A percentile compares a stretch with the other conserved stretches of the same genome.
phyloP scores from a whole-genome alignment of 2,797 vertebrate species.

The Periophthalmus magnuspinnatus region DNA sequence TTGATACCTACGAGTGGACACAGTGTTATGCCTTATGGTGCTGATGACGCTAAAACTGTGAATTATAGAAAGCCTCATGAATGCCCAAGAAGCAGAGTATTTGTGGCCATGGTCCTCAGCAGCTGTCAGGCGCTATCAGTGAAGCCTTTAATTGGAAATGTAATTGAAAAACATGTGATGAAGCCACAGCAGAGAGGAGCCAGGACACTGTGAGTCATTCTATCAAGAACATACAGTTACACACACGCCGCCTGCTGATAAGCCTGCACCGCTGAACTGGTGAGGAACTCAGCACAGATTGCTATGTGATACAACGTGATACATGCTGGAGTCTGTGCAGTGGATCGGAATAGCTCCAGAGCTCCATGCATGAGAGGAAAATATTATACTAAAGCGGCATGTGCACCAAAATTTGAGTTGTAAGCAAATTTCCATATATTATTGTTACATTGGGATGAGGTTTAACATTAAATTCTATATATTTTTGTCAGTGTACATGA shows the following conservation, averaged over 20 bases:
- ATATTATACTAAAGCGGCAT: background rate
- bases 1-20: background rate
- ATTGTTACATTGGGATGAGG: too few species aligned
- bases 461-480: too few species aligned
- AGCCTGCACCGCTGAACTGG: constrained; percentile 35
- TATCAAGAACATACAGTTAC: constrained; percentile 29
- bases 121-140: constrained; percentile 40
- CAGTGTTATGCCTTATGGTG: background rate
- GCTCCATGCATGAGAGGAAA: constrained; percentile 2
- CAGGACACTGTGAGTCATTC: constrained; percentile 42
- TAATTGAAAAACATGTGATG: constrained; percentile 33
- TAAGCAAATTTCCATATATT: too few species aligned
- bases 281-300: constrained; percentile 41
- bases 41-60: background rate
- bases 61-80: background rate
- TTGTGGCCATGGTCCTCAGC: constrained; percentile 28
- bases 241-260: constrained; percentile 31
- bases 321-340: constrained; percentile 29
- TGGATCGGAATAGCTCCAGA: constrained; percentile 18
- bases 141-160: constrained; percentile 47
- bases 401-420: too few species aligned
- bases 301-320: constrained; percentile 21
- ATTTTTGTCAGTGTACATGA: too few species aligned
- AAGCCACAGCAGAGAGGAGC: constrained; percentile 37
- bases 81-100: constrained; percentile 13